Evolutionary conservation across 2,888 invertebrate species (phyloP), one percentile per base, ranked within the genome.

Genomic region (Agrochola lota): DNA sequence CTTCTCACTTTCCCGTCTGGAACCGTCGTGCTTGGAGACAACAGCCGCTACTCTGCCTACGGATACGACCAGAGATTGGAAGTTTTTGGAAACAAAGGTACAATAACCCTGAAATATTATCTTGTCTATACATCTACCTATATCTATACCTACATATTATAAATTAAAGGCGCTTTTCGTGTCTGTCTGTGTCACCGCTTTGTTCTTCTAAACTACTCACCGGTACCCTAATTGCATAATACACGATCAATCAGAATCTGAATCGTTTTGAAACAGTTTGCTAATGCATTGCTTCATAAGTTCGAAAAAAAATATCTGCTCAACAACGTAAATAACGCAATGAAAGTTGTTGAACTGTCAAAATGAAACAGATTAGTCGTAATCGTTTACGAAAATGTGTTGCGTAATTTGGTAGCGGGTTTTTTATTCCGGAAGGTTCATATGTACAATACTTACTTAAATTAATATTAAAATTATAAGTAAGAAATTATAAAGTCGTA

Each of bases 21-120:
- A 4, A 96, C 97, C 5, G 91, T 98, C 43, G 97, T 96, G 7
- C 94, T 97, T 71, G 97, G 98, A 66, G 98, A 98, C 91, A 94
- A 97, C 76, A 97, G 97, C 85, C 95, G 98, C 55, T 97, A 96
- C 91, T 97, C 97, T 55, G 93, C 94, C 20, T 98, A 97, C 88
- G 98, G 98, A 2, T 98, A 98, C 87, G 98, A 98, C 84, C 98
- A 98, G 91, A 95, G 98, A 82, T 90, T 98, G 0, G 98, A 98
- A 94, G 97, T 96, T 17, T 97, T 97, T 84, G 97, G 97, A 66
- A 95, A 97, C 30, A 97, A 97, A 88, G 97, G 97, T 84, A 95
- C 35, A 57, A 17, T 43, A 57, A 30, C 26, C 4, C 11, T 20
- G 26, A 46, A 26, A 46, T 40, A 46, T 46, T 40, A 46, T 46